Conservation (phyloP, 2,113 vertebrate genomes). For the Lonchura striata region DNA sequence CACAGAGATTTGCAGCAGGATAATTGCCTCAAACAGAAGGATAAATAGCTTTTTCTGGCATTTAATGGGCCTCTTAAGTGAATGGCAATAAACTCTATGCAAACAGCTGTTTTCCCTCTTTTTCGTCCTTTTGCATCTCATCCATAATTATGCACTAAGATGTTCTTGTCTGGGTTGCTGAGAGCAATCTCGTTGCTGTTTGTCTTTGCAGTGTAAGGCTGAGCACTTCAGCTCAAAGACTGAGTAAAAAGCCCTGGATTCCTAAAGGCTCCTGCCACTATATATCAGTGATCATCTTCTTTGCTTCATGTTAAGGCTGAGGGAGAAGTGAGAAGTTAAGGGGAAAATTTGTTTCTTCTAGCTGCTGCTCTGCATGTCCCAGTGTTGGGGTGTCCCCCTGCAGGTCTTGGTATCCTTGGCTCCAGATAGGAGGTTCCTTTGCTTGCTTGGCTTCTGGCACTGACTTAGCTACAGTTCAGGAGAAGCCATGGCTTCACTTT, state of each 20-base stretch:
- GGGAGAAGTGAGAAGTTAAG: not conserved
- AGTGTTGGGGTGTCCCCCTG: not conserved
- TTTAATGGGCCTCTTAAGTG: conserved; percentile 44
- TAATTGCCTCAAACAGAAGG: conserved; percentile 49
- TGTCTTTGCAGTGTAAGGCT: not conserved
- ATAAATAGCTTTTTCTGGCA: conserved; percentile 43
- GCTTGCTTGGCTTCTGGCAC: not conserved
- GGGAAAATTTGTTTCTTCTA: not conserved
- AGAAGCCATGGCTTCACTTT: not conserved
- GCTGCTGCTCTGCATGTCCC: not conserved
- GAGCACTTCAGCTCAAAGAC: not conserved
- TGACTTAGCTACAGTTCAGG: not conserved
- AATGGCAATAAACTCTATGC: conserved; percentile 19
- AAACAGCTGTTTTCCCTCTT: conserved; percentile 53
- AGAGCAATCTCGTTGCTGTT: conserved; percentile 30
- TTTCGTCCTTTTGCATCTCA: conserved; percentile 8
- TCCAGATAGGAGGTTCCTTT: not conserved
- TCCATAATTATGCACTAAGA: conserved; percentile 50
- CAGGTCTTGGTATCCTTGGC: not conserved
- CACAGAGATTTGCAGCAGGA: conserved; percentile 11
- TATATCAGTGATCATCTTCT: not conserved
- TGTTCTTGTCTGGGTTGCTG: conserved; percentile 43
- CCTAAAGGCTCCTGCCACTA: not conserved
- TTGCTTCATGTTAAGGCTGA: not conserved
- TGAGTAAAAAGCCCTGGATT: not conserved